These are phyloP conservation scores for Brenthis hecate DNA, from an alignment of 2,888 invertebrate genomes.

Conservation along the genomic window DNA sequence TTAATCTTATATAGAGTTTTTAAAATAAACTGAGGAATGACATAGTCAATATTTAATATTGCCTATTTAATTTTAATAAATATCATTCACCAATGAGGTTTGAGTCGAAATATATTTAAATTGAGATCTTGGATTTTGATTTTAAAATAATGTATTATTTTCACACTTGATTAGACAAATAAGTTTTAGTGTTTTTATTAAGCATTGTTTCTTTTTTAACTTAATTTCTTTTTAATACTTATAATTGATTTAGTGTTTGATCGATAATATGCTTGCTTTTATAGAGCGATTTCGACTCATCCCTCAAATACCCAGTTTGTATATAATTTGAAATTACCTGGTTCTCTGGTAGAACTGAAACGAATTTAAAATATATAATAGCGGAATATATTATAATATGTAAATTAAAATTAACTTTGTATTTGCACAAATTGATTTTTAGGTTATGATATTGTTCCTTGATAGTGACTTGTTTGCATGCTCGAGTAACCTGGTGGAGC, in stretches of 20 bases:
- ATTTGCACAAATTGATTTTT: conserved; percentile 38
- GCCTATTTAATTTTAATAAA: too few relatives aligned
- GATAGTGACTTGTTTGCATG: conserved; percentile 28
- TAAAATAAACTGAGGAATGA: background rate
- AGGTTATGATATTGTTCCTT: conserved; percentile 31
- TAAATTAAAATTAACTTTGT: conserved; percentile 16
- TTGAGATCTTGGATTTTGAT: background rate
- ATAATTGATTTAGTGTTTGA: background rate
- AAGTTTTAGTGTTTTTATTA: conserved; percentile 6
- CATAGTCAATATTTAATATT: background rate
- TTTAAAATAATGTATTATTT: conserved; percentile 1
- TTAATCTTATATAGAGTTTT: background rate
- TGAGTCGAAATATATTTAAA: background rate
- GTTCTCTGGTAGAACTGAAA: conserved; percentile 26
- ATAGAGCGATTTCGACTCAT: conserved; percentile 10
- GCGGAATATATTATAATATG: conserved; percentile 5
- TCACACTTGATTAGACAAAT: background rate
- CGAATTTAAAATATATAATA: conserved; percentile 28
- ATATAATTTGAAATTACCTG: conserved; percentile 11
- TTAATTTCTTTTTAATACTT: background rate
- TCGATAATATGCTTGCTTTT: background rate
- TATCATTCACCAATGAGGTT: background rate
- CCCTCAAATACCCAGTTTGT: background rate
- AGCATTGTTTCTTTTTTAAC: background rate
- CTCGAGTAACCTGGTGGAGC: conserved; percentile 17